phyloP scores from a whole-genome alignment of 2,888 invertebrate genomes.

The Aquatica leii region DNA sequence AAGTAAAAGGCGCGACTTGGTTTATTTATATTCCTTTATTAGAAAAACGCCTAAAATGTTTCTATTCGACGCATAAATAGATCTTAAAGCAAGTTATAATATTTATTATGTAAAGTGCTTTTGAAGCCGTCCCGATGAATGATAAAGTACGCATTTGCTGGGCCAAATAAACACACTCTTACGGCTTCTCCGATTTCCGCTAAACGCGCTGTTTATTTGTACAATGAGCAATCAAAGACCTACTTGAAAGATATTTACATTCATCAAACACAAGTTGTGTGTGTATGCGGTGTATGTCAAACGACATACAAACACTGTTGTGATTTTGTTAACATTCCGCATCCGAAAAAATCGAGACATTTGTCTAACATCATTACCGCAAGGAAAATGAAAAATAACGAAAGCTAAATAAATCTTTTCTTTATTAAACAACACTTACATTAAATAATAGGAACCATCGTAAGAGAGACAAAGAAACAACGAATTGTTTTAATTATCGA shows the following conservation, averaged over 20 bases:
- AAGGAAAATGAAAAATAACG: slow-evolving; percentile 12
- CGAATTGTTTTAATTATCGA: not conserved
- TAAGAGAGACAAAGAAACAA: too few relatives aligned
- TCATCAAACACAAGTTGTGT: slow-evolving; percentile 36
- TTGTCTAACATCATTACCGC: slow-evolving; percentile 22
- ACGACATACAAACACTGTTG: slow-evolving; percentile 31
- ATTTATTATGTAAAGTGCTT: slow-evolving; percentile 31
- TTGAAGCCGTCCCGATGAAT: slow-evolving; percentile 30
- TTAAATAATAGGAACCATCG: too few relatives aligned
- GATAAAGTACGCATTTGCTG: slow-evolving; percentile 35
- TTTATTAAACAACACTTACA: not conserved
- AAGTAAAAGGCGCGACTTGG: not conserved
- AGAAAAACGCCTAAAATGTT: slow-evolving; percentile 14
- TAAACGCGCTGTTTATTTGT: slow-evolving; percentile 35
- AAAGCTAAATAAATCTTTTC: slow-evolving; percentile 3
- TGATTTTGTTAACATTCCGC: slow-evolving; percentile 27
- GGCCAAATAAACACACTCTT: slow-evolving; percentile 35
- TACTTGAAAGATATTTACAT: slow-evolving; percentile 40
- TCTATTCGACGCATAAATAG: slow-evolving; percentile 23
- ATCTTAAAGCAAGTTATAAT: slow-evolving; percentile 29
- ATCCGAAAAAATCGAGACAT: slow-evolving; percentile 21
- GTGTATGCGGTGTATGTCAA: slow-evolving; percentile 37
- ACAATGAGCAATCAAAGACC: slow-evolving; percentile 33
- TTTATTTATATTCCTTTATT: slow-evolving; percentile 10
- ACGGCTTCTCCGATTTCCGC: slow-evolving; percentile 34